Evolutionary conservation across 2,113 vertebrate genomes (phyloP).

Genomic region (Bathybates hornii): DNA sequence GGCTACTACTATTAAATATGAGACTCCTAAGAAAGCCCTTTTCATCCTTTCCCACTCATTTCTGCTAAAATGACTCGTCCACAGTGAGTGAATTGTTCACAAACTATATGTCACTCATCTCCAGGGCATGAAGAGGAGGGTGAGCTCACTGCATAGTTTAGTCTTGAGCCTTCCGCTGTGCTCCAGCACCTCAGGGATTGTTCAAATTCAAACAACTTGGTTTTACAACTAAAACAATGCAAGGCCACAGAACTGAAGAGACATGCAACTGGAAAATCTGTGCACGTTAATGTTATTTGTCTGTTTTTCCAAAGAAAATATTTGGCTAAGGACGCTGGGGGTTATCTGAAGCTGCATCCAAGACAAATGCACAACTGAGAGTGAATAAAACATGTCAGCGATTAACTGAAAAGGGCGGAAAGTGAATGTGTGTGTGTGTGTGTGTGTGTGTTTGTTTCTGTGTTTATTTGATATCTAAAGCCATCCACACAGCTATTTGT

Average conservation of each 20-base stretch:
- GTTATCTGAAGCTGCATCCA: not conserved
- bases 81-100: not conserved
- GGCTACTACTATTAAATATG: not conserved
- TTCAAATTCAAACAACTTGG: constrained; percentile 37
- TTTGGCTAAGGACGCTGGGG: constrained; percentile 10
- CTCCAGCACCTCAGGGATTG: constrained; percentile 18
- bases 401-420: not conserved
- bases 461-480: not conserved
- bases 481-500: not conserved
- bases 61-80: constrained; percentile 1
- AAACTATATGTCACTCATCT: constrained; percentile 23
- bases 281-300: constrained; percentile 25
- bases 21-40: not conserved
- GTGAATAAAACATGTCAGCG: not conserved
- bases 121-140: not conserved
- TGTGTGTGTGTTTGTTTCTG: not conserved
- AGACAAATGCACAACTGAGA: constrained; percentile 11
- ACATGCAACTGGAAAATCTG: constrained; percentile 11
- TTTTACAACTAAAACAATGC: constrained; percentile 4
- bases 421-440: not conserved
- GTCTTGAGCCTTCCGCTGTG: not conserved
- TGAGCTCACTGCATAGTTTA: constrained; percentile 24
- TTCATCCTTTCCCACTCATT: not conserved
- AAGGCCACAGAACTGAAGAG: not conserved
- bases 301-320: constrained; percentile 44